Evolutionary conservation across 2,888 invertebrate species (phyloP).

Genomic region (Lepidochitona cinerea): DNA sequence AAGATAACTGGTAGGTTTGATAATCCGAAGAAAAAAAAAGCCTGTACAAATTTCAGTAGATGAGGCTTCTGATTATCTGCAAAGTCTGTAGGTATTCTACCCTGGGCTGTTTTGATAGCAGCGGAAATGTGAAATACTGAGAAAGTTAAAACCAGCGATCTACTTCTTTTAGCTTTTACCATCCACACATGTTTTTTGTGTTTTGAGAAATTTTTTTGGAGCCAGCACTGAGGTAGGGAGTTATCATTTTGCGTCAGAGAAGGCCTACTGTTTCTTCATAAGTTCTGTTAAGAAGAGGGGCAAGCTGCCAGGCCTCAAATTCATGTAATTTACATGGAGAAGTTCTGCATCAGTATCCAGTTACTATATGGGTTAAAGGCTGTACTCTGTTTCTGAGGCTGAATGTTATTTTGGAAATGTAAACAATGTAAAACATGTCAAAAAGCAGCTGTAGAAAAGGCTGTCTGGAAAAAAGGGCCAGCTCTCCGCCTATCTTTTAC

Average conservation of each 20-base stretch:
- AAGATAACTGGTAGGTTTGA: too few relatives aligned
- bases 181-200: neutral
- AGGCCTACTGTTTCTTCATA: neutral
- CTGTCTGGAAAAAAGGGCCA: too few relatives aligned
- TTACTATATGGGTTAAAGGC: slow-evolving; percentile 3
- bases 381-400: neutral
- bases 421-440: slow-evolving; percentile 6
- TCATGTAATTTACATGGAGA: neutral
- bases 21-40: too few relatives aligned
- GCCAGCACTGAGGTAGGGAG: neutral
- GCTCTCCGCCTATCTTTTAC: too few relatives aligned
- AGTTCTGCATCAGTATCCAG: neutral
- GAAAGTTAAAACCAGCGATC: slow-evolving; percentile 1
- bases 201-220: neutral
- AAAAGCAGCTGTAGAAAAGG: neutral
- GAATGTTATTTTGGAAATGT: slow-evolving; percentile 5
- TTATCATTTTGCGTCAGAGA: neutral
- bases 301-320: neutral
- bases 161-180: neutral
- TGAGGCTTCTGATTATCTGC: too few relatives aligned
- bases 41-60: too few relatives aligned
- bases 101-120: neutral
- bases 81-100: too few relatives aligned
- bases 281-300: neutral
- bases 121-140: neutral